Conservation (phyloP, 2,888 invertebrate genomes). For the Aelia acuminata region DNA sequence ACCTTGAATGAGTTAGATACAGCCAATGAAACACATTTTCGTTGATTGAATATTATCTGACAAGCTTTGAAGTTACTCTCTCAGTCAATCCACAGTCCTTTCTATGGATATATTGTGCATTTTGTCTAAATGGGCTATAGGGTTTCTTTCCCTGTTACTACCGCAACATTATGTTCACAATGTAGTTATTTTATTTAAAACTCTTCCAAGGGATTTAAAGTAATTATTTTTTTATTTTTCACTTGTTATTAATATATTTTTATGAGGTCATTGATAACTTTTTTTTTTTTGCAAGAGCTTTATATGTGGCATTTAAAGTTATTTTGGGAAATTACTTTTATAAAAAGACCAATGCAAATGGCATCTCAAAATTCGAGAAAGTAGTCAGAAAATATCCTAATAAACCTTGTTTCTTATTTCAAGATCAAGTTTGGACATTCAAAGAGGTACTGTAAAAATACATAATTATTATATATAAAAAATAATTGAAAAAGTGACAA, state of each 20-base stretch:
- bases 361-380: slow-evolving; percentile 55
- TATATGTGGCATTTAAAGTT: neutral
- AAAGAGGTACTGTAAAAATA: slow-evolving; percentile 75
- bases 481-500: neutral
- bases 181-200: slow-evolving; percentile 57
- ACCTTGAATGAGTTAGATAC: slow-evolving; percentile 38
- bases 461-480: neutral
- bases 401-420: slow-evolving; percentile 61
- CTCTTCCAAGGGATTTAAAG: slow-evolving; percentile 61
- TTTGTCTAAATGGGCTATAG: neutral
- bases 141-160: slow-evolving; percentile 46
- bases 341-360: slow-evolving; percentile 56
- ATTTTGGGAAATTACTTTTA: slow-evolving; percentile 47
- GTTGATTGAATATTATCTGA: slow-evolving; percentile 51
- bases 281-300: slow-evolving; percentile 50
- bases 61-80: slow-evolving; percentile 30
- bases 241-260: neutral
- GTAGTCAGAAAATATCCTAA: slow-evolving; percentile 53
- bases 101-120: slow-evolving; percentile 28
- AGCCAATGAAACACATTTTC: slow-evolving; percentile 46
- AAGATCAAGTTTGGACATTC: slow-evolving; percentile 81
- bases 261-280: neutral
- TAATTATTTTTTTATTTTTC: slow-evolving; percentile 51
- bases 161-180: slow-evolving; percentile 42
- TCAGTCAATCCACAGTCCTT: slow-evolving; percentile 42